Conservation (phyloP, 2,888 invertebrate genomes). For the Melanostoma mellinum region DNA sequence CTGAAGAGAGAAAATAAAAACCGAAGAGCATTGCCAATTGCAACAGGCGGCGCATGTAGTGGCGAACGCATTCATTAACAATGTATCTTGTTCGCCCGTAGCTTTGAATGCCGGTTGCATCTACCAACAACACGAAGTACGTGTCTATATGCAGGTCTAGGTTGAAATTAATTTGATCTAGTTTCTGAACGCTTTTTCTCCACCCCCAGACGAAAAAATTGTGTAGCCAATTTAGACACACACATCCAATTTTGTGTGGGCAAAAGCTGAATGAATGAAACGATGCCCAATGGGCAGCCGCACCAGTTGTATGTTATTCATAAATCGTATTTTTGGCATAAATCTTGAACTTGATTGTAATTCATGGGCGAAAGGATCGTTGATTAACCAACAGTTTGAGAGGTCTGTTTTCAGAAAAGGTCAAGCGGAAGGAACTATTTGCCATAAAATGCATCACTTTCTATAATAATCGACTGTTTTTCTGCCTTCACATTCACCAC, state of each 20-base stretch:
- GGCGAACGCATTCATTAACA: conserved; percentile 52
- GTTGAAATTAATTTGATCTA: conserved; percentile 65
- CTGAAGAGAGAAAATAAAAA: conserved; percentile 9
- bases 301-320: conserved; percentile 29
- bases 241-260: conserved; percentile 25
- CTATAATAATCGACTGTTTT: conserved; percentile 15
- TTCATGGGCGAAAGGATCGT: not conserved
- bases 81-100: conserved; percentile 32
- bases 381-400: conserved; percentile 8
- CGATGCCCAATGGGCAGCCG: conserved; percentile 50
- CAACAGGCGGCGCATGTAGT: conserved; percentile 44
- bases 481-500: not conserved
- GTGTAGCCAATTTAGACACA: conserved; percentile 32
- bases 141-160: conserved; percentile 59
- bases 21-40: conserved; percentile 46
- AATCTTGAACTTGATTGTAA: conserved; percentile 62
- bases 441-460: conserved; percentile 26
- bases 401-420: conserved; percentile 26
- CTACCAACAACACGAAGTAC: conserved; percentile 12
- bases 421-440: conserved; percentile 57
- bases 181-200: conserved; percentile 40
- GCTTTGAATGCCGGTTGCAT: not conserved
- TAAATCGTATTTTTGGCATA: conserved; percentile 58
- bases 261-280: conserved; percentile 29
- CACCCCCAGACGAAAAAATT: conserved; percentile 33